Conservation (phyloP, 2,797 vertebrate species). For the Decapterus maruadsi region DNA sequence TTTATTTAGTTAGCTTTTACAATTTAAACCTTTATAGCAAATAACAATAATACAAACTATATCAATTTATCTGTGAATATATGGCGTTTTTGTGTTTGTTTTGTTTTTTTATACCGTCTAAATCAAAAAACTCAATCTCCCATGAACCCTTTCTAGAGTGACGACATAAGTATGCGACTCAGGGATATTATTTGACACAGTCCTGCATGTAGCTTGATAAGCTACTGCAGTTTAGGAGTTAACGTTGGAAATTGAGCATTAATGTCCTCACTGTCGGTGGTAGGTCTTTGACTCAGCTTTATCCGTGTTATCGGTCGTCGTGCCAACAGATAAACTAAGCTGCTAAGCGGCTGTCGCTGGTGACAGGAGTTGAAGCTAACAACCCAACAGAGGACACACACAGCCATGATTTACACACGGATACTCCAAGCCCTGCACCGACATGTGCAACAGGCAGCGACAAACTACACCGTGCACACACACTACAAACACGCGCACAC, state of each 20-base stretch:
- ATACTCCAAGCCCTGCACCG: constrained; percentile 65
- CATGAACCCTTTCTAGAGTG: constrained; percentile 25
- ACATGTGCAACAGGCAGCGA: constrained; percentile 40
- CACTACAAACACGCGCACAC: constrained; percentile 36
- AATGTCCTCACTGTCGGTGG: neutral
- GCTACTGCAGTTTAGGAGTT: neutral
- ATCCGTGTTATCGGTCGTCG: neutral
- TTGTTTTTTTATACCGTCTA: too few relatives aligned
- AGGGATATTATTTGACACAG: neutral
- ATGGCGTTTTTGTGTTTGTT: too few relatives aligned
- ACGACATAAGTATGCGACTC: constrained; percentile 45
- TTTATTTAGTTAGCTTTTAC: neutral
- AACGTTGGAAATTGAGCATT: neutral
- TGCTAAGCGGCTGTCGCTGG: neutral
- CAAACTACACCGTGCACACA: constrained; percentile 32
- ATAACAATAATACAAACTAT: neutral
- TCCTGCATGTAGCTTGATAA: neutral
- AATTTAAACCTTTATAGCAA: neutral
- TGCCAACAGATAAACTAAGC: neutral
- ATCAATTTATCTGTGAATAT: neutral
- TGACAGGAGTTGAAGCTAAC: neutral
- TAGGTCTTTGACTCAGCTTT: neutral
- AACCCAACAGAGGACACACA: constrained; percentile 24
- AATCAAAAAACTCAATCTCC: constrained; percentile 58
- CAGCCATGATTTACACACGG: constrained; percentile 71